Percentiles rank a stretch among this genome's conserved stretches.
Evolutionary conservation across 2,888 invertebrate species (phyloP).

Genomic region (Aethes cnicana): DNA sequence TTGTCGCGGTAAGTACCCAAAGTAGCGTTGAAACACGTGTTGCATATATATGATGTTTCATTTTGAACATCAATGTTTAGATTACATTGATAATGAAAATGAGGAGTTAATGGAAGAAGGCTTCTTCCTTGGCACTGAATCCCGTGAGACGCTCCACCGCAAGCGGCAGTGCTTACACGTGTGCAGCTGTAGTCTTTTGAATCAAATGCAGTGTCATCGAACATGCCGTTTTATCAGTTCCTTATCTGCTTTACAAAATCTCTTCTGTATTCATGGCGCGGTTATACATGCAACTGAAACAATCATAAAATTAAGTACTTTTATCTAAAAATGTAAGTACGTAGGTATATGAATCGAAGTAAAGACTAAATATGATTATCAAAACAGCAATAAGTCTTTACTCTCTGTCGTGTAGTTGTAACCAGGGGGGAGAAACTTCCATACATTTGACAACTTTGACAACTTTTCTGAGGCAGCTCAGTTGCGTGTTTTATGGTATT

Average conservation of each 20-base stretch:
- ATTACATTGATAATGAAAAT: constrained; percentile 44
- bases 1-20: constrained; percentile 58
- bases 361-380: too few species aligned
- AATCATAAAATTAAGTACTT: too few species aligned
- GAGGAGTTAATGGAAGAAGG: background rate
- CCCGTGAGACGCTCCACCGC: constrained; percentile 4
- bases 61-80: constrained; percentile 71
- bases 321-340: too few species aligned
- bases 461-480: too few species aligned
- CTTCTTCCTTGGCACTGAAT: constrained; percentile 8
- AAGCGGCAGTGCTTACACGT: background rate
- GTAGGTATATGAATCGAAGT: too few species aligned
- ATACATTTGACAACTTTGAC: too few species aligned
- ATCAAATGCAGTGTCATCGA: constrained; percentile 3
- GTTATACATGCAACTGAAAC: background rate
- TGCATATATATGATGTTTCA: constrained; percentile 72
- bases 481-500: too few species aligned
- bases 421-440: too few species aligned
- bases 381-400: too few species aligned
- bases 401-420: too few species aligned
- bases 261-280: background rate
- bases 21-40: constrained; percentile 55
- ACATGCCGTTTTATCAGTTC: constrained; percentile 11
- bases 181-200: constrained; percentile 16
- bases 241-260: background rate